Evolutionary conservation across 2,888 invertebrate genomes (phyloP).

Genomic region (Microplitis deprimator): DNA sequence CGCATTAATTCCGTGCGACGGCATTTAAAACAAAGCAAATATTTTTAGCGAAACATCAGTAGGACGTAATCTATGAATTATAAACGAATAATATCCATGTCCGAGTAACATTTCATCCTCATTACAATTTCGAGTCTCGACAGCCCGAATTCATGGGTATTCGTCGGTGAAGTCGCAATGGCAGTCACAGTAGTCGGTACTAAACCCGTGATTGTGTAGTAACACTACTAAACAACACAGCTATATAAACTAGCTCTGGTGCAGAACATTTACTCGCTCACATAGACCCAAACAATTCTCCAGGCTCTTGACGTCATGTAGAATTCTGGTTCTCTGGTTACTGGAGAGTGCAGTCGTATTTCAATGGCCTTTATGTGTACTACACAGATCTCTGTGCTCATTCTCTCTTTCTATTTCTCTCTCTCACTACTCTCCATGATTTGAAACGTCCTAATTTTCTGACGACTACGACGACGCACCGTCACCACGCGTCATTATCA

Average conservation of each 20-base stretch:
- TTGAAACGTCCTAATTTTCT: conserved; percentile 59
- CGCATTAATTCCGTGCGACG: too few species aligned
- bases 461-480: conserved; percentile 59
- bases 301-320: neutral
- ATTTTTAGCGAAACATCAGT: too few species aligned
- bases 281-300: neutral
- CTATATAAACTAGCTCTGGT: neutral
- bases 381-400: conserved; percentile 34
- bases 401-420: conserved; percentile 58
- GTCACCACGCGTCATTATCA: conserved; percentile 68
- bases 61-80: too few species aligned
- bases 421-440: conserved; percentile 27
- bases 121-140: conserved; percentile 50
- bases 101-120: conserved; percentile 49
- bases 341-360: conserved; percentile 39
- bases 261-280: conserved; percentile 23
- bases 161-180: conserved; percentile 41
- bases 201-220: conserved; percentile 12
- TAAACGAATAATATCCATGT: conserved; percentile 27
- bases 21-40: too few species aligned
- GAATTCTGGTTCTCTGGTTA: conserved; percentile 35
- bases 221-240: neutral
- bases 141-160: conserved; percentile 52
- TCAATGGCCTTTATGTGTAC: conserved; percentile 27
- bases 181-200: conserved; percentile 28